These are phyloP conservation scores for Sesamia nonagrioides DNA, from an alignment of 1,140 invertebrate genomes.

Conservation along the genomic window DNA sequence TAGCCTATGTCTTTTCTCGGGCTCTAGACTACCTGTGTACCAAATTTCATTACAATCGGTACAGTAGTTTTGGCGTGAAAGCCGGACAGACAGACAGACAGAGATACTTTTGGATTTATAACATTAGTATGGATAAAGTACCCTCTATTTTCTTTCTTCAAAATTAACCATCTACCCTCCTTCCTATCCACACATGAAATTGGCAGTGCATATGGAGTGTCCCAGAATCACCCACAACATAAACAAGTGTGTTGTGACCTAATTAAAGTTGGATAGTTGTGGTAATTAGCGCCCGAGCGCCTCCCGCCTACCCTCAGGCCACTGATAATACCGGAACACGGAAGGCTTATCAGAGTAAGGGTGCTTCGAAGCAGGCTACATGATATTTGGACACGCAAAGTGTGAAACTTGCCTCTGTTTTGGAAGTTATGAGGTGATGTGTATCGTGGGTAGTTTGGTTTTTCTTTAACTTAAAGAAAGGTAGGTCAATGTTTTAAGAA, in stretches of 20 bases:
- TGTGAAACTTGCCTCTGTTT: slow-evolving; percentile 42
- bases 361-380: slow-evolving; percentile 44
- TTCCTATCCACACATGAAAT: slow-evolving; percentile 24
- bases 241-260: slow-evolving; percentile 49
- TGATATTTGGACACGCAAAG: slow-evolving; percentile 48
- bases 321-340: slow-evolving; percentile 63
- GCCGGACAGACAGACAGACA: no score
- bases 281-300: slow-evolving; percentile 58
- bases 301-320: slow-evolving; percentile 29
- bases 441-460: slow-evolving; percentile 12
- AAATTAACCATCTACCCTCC: slow-evolving; percentile 13
- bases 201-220: slow-evolving; percentile 33
- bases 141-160: neutral
- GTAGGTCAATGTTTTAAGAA: slow-evolving; percentile 10
- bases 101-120: no score
- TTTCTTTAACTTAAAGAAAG: slow-evolving; percentile 13
- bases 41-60: no score
- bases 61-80: no score
- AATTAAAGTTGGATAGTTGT: slow-evolving; percentile 61
- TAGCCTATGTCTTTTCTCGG: no score
- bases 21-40: no score
- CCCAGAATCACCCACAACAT: slow-evolving; percentile 16
- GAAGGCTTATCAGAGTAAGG: slow-evolving; percentile 60
- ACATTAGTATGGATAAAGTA: no score
- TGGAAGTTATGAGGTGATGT: slow-evolving; percentile 24